Conservation (phyloP, 1,140 invertebrate genomes). For the Rhynchophorus ferrugineus region DNA sequence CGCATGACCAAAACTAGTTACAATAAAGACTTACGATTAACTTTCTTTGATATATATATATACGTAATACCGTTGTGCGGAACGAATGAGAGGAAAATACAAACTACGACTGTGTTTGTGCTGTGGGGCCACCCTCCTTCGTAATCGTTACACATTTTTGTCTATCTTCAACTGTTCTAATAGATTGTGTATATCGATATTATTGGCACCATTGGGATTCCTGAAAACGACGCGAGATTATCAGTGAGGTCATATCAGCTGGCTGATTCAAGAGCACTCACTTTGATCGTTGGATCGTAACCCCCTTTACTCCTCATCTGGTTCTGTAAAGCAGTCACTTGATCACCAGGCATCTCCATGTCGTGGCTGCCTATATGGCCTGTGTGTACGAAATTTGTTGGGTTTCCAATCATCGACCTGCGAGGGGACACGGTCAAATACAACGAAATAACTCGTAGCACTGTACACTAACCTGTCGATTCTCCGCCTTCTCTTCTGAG, state of each 20-base stretch:
- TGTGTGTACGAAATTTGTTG: slow-evolving; percentile 76
- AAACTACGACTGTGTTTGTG: too few relatives aligned
- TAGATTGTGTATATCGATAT: neutral
- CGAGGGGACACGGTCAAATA: slow-evolving; percentile 3
- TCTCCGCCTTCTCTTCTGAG: slow-evolving; percentile 35
- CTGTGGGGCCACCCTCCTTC: too few relatives aligned
- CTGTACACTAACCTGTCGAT: slow-evolving; percentile 38
- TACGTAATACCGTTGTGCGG: too few relatives aligned
- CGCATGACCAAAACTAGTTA: too few relatives aligned
- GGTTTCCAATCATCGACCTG: slow-evolving; percentile 72
- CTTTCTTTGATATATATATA: too few relatives aligned
- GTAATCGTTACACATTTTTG: too few relatives aligned
- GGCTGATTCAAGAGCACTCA: too few relatives aligned
- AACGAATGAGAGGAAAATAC: too few relatives aligned
- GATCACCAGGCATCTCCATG: slow-evolving; percentile 53
- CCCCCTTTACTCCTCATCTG: slow-evolving; percentile 72
- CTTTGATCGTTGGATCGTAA: slow-evolving; percentile 53
- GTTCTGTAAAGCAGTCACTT: slow-evolving; percentile 57
- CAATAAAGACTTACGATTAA: too few relatives aligned
- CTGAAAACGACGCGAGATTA: slow-evolving; percentile 20
- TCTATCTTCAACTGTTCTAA: too few relatives aligned
- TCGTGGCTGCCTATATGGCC: slow-evolving; percentile 72
- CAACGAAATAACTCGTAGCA: too few relatives aligned
- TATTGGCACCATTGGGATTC: slow-evolving; percentile 35
- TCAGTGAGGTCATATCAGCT: neutral